phyloP scores from a whole-genome alignment of 1,140 invertebrate species.

The Scaptomyza graminum region DNA sequence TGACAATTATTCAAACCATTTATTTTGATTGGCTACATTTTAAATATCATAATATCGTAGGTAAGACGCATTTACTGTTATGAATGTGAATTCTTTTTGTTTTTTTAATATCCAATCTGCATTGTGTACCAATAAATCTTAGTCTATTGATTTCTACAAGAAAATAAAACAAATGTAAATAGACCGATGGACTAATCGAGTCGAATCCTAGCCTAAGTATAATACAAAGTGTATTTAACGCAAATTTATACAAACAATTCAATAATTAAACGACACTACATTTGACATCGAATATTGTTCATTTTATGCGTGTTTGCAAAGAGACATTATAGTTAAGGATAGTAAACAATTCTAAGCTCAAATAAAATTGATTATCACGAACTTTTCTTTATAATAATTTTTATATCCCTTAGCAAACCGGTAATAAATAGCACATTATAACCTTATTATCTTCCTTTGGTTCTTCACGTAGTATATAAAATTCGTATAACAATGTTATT shows the following conservation, averaged over 20 bases:
- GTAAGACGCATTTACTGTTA: conserved; percentile 65
- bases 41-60: conserved; percentile 34
- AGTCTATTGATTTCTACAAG: conserved; percentile 67
- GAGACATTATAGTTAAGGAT: not conserved
- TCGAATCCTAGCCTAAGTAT: conserved; percentile 29
- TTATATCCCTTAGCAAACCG: not conserved
- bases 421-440: not conserved
- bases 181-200: conserved; percentile 29
- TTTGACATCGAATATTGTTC: conserved; percentile 12
- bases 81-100: not conserved
- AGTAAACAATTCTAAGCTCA: not conserved
- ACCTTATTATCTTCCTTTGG: not conserved
- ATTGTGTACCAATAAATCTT: conserved; percentile 28
- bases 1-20: conserved; percentile 14
- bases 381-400: not conserved
- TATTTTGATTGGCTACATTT: conserved; percentile 2
- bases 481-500: conserved; percentile 8
- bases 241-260: conserved; percentile 31
- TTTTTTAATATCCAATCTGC: conserved; percentile 36
- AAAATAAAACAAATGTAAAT: conserved; percentile 70
- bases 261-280: conserved; percentile 42
- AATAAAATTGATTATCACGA: too few species aligned
- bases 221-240: conserved; percentile 35
- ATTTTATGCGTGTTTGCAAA: not conserved
- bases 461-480: not conserved